phyloP scores from a whole-genome alignment of 1,140 invertebrate genomes.

The Bombus sibiricus region DNA sequence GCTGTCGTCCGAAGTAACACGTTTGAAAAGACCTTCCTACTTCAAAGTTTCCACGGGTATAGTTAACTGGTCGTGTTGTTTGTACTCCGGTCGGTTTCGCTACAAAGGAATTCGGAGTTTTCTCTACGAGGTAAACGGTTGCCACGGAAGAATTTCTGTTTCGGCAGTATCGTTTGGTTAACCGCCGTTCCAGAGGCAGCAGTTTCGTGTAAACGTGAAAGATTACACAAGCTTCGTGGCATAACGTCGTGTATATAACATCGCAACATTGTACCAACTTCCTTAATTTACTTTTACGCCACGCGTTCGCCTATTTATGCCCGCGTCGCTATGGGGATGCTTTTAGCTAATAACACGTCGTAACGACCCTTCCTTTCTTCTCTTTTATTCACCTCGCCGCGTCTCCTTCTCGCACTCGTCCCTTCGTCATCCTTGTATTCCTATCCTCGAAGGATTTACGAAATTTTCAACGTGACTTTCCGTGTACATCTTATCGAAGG shows the following conservation, averaged over 20 bases:
- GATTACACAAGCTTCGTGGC: conserved; percentile 1
- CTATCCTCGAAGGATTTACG: neutral
- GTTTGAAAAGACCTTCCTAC: neutral
- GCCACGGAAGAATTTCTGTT: conserved; percentile 16
- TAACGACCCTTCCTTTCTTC: neutral
- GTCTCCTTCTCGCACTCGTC: neutral
- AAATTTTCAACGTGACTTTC: neutral
- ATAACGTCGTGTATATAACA: neutral
- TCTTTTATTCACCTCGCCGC: neutral
- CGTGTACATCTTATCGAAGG: neutral
- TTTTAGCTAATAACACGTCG: conserved; percentile 35
- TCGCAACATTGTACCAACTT: conserved; percentile 5
- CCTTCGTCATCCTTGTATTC: neutral
- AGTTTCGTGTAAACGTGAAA: conserved; percentile 15
- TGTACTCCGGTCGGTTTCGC: conserved; percentile 28
- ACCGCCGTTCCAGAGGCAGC: conserved; percentile 18
- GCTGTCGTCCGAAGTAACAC: neutral
- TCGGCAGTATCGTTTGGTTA: neutral
- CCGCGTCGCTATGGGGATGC: neutral
- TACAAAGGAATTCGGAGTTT: conserved; percentile 12
- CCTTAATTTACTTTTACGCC: conserved; percentile 19
- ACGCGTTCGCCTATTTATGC: conserved; percentile 19
- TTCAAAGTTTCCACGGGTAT: neutral
- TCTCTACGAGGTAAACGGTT: neutral
- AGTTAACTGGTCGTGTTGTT: conserved; percentile 1